Evolutionary conservation across 2,797 vertebrate species (phyloP).

Genomic region (Falco rusticolus): DNA sequence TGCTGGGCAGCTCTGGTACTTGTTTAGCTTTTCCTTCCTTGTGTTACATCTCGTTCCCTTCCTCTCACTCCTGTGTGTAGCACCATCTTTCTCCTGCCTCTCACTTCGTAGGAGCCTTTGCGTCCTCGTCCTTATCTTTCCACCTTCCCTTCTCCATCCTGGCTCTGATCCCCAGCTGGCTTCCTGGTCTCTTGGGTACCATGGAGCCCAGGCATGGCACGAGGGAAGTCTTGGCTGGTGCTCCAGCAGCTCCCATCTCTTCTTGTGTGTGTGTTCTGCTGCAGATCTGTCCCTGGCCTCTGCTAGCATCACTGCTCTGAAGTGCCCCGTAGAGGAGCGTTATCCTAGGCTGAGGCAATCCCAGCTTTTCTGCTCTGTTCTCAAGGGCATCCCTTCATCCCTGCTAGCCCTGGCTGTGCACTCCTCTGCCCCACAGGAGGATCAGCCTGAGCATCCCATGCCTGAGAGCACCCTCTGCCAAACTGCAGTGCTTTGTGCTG

Average conservation of each 20-base stretch:
- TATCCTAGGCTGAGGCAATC: not conserved
- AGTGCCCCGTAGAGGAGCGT: not conserved
- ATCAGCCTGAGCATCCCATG: not conserved
- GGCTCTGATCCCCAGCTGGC: not conserved
- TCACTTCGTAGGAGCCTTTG: not conserved
- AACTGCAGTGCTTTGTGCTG: not conserved
- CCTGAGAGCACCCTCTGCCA: not conserved
- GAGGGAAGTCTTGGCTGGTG: not conserved
- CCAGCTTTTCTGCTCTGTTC: not conserved
- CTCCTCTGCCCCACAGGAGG: not conserved
- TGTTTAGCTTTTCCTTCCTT: not conserved
- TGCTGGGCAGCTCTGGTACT: not conserved
- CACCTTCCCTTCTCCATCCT: not conserved
- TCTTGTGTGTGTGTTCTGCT: not conserved
- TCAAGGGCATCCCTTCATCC: not conserved
- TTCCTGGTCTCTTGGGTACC: not conserved
- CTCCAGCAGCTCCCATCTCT: not conserved
- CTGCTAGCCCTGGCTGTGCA: not conserved
- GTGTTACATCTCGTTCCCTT: not conserved
- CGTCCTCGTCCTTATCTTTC: not conserved
- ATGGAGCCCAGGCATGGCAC: not conserved
- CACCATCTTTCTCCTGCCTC: not conserved
- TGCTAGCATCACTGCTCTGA: not conserved
- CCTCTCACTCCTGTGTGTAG: not conserved
- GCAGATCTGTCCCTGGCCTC: not conserved